Base-by-base conservation (phyloP, 1,140 invertebrate species). In the Drosophila kanapiae region DNA sequence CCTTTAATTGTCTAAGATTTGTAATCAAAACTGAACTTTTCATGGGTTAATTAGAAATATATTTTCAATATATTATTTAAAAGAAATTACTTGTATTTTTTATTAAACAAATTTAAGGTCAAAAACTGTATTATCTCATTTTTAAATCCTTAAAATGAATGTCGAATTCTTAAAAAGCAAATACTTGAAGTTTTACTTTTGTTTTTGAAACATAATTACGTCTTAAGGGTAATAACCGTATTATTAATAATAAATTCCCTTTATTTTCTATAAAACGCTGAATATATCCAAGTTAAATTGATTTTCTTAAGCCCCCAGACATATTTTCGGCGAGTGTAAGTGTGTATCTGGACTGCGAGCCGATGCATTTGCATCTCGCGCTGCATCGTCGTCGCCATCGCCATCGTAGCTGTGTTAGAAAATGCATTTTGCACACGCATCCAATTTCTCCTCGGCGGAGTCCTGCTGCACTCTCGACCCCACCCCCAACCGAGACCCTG, bases 361-460 rank as follows among this genome's bases (percentile, higher is more conserved):
- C 85, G 78, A 61, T 88, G 86, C 86, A 85, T 82, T 88, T 88
- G 81, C 85, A 88, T 76, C 85, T 88, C 85, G 79, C 82, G 75
- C 63, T 61, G 75, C 72, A 45, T 76, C 72, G 75, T 60, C 72
- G 74, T 77, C 75, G 74, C 74, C 61, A 62, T 75, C 72, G 61
- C 45, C 37, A 59, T 80, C 78, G 81, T 85, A 64, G 82, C 72
- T 85, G 85, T 82, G 86, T 86, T 86, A 91, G 80, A 86, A 86
- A 91, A 85, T 91, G 74, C 84, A 88, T 88, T 87, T 88, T 88
- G 85, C 84, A 88, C 84, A 88, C 84, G 84, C 84, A 88, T 88
- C 85, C 84, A 88, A 88, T 88, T 88, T 88, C 84, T 88, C 78
- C 45, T 71, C 63, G 54, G 38, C 56, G 42, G 57, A 58, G 42